Conservation (phyloP, 1,140 invertebrate genomes). For the Drosophila varians region DNA sequence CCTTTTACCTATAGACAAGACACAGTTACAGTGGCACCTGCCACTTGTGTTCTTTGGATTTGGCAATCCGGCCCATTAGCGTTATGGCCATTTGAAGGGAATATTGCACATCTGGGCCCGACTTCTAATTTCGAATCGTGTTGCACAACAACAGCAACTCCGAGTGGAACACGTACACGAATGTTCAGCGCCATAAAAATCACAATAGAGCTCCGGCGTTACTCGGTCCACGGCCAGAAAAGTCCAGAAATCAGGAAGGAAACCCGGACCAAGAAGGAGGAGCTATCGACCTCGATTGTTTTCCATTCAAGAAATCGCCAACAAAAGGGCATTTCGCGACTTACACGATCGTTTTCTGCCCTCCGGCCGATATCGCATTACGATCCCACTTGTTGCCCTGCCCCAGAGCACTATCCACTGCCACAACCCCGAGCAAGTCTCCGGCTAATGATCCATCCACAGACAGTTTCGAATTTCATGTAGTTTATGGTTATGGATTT, state of each 20-base stretch:
- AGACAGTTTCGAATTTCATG: conserved; percentile 62
- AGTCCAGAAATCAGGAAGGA: conserved; percentile 54
- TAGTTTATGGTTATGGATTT: conserved; percentile 75
- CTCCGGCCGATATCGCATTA: conserved; percentile 39
- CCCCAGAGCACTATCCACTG: conserved; percentile 1
- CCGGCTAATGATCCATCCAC: conserved; percentile 20
- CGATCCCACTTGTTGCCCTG: conserved; percentile 68
- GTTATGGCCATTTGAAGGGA: conserved; percentile 38
- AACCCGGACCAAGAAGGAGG: conserved; percentile 26
- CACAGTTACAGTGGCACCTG: too few species aligned
- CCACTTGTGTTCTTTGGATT: background rate
- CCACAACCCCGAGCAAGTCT: background rate
- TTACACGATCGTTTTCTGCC: conserved; percentile 24
- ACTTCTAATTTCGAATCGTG: conserved; percentile 70
- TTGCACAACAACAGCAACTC: conserved; percentile 58
- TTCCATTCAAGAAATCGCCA: conserved; percentile 40
- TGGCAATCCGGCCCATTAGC: conserved; percentile 15
- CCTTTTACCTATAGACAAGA: too few species aligned
- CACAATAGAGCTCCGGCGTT: conserved; percentile 69
- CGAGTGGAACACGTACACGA: conserved; percentile 59
- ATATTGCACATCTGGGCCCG: conserved; percentile 69
- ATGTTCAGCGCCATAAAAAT: conserved; percentile 64
- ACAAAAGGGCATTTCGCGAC: conserved; percentile 35
- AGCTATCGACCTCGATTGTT: conserved; percentile 62
- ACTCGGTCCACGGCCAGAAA: conserved; percentile 36